Conservation (phyloP, 2,797 vertebrate species). For the Danio albolineatus region DNA sequence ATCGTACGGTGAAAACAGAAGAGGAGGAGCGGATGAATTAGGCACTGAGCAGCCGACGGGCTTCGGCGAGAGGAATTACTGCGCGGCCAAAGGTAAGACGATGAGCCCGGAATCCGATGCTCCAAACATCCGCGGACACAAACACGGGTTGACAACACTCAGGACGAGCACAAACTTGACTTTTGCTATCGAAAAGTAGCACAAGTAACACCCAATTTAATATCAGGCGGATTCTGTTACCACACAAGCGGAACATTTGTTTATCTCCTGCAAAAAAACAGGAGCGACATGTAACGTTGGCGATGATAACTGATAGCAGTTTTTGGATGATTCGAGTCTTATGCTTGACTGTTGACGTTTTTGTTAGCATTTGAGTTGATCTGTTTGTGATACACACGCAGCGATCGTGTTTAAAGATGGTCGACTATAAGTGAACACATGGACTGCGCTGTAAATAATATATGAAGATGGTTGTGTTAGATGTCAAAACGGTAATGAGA, state of each 20-base stretch:
- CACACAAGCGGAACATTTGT: neutral
- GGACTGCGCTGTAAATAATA: constrained; percentile 17
- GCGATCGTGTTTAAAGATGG: neutral
- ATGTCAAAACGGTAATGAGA: constrained; percentile 21
- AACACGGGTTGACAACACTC: constrained; percentile 6
- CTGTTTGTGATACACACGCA: neutral
- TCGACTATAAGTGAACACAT: neutral
- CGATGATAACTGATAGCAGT: neutral
- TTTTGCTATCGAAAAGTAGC: neutral
- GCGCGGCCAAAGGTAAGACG: constrained; percentile 30
- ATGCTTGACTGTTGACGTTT: neutral
- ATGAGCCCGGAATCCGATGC: constrained; percentile 10
- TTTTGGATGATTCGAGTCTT: neutral
- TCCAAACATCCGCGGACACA: neutral
- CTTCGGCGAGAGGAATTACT: constrained; percentile 16
- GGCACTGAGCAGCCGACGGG: neutral
- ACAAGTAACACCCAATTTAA: neutral
- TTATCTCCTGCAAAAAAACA: neutral
- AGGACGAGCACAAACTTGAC: neutral
- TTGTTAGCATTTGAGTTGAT: neutral
- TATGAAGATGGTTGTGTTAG: constrained; percentile 15
- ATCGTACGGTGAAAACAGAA: neutral
- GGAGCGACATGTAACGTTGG: neutral
- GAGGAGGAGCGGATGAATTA: constrained; percentile 37
- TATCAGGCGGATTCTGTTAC: too few species aligned